Evolutionary conservation across 1,140 invertebrate species (phyloP).

Genomic region (Nebria ingens): DNA sequence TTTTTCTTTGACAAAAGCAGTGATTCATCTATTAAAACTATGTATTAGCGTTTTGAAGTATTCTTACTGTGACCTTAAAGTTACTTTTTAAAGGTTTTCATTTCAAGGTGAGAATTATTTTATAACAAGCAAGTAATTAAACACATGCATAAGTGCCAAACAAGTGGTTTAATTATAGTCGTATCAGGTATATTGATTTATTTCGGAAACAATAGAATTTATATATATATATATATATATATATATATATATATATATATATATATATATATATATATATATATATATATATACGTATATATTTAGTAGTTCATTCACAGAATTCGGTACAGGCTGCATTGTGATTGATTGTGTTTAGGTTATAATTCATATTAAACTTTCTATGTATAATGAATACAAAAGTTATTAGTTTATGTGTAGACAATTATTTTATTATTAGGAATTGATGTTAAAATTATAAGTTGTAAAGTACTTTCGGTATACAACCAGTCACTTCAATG

Average conservation of each 20-base stretch:
- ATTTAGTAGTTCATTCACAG: no score
- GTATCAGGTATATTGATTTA: conserved; percentile 4
- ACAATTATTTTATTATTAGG: no score
- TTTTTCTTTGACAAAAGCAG: background rate
- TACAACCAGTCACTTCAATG: no score
- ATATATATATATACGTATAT: no score
- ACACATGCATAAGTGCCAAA: background rate
- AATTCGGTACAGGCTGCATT: no score
- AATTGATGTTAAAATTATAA: no score
- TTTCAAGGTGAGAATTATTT: conserved; percentile 3
- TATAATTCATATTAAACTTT: no score
- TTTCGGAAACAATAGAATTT: conserved; percentile 1
- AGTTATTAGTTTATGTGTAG: no score
- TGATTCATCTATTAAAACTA: background rate
- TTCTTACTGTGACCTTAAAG: background rate
- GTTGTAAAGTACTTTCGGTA: no score
- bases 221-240: background rate
- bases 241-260: background rate
- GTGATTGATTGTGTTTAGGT: no score
- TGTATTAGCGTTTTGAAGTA: background rate
- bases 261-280: no score
- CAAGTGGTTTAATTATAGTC: background rate
- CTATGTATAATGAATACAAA: no score
- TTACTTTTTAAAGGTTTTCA: background rate
- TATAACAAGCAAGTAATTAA: background rate